Conservation (phyloP, 2,888 invertebrate species). For the Polymixis flavicincta region DNA sequence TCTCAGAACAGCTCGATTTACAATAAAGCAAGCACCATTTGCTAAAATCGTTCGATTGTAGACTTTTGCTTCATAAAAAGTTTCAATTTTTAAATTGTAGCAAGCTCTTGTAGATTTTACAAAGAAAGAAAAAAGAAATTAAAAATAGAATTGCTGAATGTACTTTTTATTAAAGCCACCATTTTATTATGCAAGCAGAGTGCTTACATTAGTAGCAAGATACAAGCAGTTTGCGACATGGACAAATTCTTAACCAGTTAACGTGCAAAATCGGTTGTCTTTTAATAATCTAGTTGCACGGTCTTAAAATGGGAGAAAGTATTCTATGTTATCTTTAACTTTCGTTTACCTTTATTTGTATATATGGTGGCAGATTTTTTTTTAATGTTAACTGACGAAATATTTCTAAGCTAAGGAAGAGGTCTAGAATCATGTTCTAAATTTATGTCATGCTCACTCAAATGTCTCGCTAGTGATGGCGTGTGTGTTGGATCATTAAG, state of each 20-base stretch:
- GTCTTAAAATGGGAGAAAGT: neutral
- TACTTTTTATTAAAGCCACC: constrained; percentile 17
- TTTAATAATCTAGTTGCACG: neutral
- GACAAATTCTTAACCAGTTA: constrained; percentile 6
- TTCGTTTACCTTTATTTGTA: too few species aligned
- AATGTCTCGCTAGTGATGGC: too few species aligned
- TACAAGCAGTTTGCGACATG: constrained; percentile 10
- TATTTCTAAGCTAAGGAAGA: too few species aligned
- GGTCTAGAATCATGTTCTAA: too few species aligned
- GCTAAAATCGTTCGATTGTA: neutral
- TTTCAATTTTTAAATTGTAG: constrained; percentile 4
- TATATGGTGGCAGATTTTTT: too few species aligned
- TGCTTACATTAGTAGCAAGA: neutral
- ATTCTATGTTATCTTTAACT: too few species aligned
- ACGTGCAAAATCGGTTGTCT: neutral
- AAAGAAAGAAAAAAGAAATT: constrained; percentile 9
- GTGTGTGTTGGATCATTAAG: too few species aligned
- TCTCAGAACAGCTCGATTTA: neutral
- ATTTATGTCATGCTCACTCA: too few species aligned
- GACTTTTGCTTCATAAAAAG: neutral
- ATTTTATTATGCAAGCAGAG: constrained; percentile 31
- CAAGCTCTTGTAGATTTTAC: constrained; percentile 6
- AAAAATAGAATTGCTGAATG: neutral
- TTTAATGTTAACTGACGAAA: too few species aligned
- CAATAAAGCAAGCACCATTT: neutral